Evolutionary conservation across 2,888 invertebrate genomes (phyloP), one percentile per base, ranked within the genome.

Genomic region (Sminthurinus aureus): DNA sequence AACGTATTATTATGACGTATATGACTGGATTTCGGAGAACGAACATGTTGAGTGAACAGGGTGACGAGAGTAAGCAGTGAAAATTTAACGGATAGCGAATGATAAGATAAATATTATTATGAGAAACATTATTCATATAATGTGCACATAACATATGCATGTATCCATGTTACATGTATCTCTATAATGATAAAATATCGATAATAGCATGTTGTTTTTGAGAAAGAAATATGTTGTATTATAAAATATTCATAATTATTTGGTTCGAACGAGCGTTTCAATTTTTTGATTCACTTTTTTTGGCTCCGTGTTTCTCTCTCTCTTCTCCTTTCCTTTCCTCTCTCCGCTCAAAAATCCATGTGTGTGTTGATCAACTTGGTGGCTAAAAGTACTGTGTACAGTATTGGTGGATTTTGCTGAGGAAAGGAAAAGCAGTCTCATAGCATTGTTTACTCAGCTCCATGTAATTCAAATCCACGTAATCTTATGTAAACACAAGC

Each of bases 401-500:
- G 22, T 71, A 22, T 15, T 58, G 2, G 58, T 18, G 13, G 58
- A 58, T 18, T 38, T 58, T 58, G 58, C 58, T 58, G 58, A 58
- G 58, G 58, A 58, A 58, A 58, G 58, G 18, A 18, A 58, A 18
- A 58, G 0, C 15, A 58, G 71, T 24, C 24, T 71, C 71, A 71
- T 24, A 71, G 13, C n/a, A 69, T 13, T 71, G 71, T 71, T 71
- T 71, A 26, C 76, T 51, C 58, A 76, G 50, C n/a, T 58, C 38
- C 75, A 75, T 75, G 74, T 81, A 81, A 81, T 81, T 73, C 74
- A 22, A 75, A 73, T 52, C 74, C 52, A 81, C 22, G 58, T 81
- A 81, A 81, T 81, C 81, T 81, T 74, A 52, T 74, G 81, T 81
- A 58, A 81, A 81, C 52, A 81, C 13, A 38, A 38, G 38, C 6